Conservation (phyloP, 2,797 vertebrate species). For the Onychomys arenicola region DNA sequence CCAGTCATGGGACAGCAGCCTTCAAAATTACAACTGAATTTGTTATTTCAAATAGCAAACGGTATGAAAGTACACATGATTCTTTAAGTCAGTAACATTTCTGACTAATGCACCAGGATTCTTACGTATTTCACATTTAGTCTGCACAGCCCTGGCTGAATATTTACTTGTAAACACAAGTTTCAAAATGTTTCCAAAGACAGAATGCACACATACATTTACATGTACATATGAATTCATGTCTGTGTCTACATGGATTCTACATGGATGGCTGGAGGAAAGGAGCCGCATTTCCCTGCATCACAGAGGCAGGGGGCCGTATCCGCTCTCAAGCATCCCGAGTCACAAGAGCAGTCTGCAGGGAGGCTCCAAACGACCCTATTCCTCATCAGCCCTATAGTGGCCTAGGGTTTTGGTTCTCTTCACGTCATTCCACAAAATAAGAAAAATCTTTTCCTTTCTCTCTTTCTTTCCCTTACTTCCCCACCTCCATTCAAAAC, state of each 20-base stretch:
- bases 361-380: not conserved
- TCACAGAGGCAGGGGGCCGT: not conserved
- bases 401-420: not conserved
- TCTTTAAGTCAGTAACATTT: not conserved
- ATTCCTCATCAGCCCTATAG: not conserved
- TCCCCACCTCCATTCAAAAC: not conserved
- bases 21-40: conserved; percentile 7
- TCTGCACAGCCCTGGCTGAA: not conserved
- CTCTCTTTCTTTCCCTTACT: not conserved
- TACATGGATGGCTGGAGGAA: not conserved
- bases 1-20: not conserved
- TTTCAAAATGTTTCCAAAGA: not conserved
- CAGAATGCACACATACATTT: not conserved
- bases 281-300: not conserved
- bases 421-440: not conserved
- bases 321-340: too few species aligned
- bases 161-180: not conserved
- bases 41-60: not conserved
- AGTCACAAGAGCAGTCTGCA: not conserved
- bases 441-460: not conserved
- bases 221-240: not conserved
- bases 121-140: not conserved
- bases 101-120: not conserved
- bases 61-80: not conserved
- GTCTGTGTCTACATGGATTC: not conserved